Conservation (phyloP, 1,140 invertebrate species). For the Bombus waltoni region DNA sequence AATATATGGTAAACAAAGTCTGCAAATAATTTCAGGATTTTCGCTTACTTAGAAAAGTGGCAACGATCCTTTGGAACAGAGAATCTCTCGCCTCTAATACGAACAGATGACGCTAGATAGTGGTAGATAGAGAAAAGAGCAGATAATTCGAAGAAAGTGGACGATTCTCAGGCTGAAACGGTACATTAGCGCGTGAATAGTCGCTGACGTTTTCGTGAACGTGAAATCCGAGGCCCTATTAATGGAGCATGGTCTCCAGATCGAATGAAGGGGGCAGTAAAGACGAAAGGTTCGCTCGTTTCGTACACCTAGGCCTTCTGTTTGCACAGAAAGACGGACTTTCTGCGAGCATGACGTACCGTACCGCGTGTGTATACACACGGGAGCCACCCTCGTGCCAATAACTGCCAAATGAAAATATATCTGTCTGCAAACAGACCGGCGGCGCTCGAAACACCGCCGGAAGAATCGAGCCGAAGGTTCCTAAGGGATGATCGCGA, state of each 20-base stretch:
- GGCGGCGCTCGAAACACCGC: conserved; percentile 51
- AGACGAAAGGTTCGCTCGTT: conserved; percentile 55
- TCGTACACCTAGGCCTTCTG: conserved; percentile 58
- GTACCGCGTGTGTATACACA: conserved; percentile 71
- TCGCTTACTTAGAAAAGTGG: background rate
- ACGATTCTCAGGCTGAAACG: background rate
- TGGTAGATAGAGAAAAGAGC: background rate
- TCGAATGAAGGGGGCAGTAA: conserved; percentile 72
- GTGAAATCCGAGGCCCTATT: conserved; percentile 81
- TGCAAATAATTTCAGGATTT: background rate
- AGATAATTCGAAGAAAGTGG: background rate
- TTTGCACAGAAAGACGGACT: conserved; percentile 74
- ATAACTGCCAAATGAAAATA: conserved; percentile 83
- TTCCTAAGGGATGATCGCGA: background rate
- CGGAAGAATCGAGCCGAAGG: conserved; percentile 44
- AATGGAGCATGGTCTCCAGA: conserved; percentile 75
- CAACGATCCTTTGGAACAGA: too few relatives aligned
- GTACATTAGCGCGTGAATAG: conserved; percentile 14
- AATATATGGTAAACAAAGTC: too few relatives aligned
- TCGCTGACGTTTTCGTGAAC: conserved; percentile 60
- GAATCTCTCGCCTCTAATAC: background rate
- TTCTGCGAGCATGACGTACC: conserved; percentile 65
- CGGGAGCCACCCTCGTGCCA: conserved; percentile 73
- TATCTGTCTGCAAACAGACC: conserved; percentile 81
- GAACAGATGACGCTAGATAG: background rate